Percentiles rank a stretch among this genome's conserved stretches.
Conservation (phyloP, 2,797 vertebrate genomes). For the Danio albolineatus region DNA sequence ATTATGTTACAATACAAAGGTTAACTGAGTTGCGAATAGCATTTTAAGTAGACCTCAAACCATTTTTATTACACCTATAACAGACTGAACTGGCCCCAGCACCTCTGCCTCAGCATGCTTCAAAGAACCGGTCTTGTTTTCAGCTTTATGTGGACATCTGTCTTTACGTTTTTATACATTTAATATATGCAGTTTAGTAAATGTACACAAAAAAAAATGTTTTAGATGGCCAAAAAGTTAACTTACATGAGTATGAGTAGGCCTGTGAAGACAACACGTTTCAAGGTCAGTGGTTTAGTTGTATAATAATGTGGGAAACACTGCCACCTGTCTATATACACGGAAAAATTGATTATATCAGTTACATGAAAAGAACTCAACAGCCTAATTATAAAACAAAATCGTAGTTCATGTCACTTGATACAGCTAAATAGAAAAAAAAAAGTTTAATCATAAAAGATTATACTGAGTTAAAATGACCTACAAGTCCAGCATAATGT, state of each 20-base stretch:
- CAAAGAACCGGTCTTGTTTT: neutral
- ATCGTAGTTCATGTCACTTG: neutral
- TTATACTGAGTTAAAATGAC: neutral
- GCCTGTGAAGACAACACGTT: slow-evolving; percentile 29
- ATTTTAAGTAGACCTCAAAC: neutral
- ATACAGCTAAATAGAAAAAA: neutral
- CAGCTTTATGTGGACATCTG: neutral
- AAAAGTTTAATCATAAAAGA: too few relatives aligned
- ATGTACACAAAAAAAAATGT: neutral
- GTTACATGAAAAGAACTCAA: neutral
- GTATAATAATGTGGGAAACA: neutral
- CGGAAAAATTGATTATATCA: neutral
- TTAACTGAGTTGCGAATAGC: neutral
- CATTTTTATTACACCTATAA: neutral
- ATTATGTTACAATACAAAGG: neutral
- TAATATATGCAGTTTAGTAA: neutral
- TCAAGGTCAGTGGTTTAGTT: slow-evolving; percentile 28
- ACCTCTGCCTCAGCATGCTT: neutral
- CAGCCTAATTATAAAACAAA: neutral
- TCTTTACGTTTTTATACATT: neutral
- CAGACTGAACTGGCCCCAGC: neutral
- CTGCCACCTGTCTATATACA: slow-evolving; percentile 43
- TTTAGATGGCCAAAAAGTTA: slow-evolving; percentile 13
- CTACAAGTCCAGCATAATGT: neutral
- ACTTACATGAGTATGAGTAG: slow-evolving; percentile 2